Evolutionary conservation across 1,140 invertebrate species (phyloP), one percentile per base, ranked within the genome.

Genomic region (Diabrotica undecimpunctata): DNA sequence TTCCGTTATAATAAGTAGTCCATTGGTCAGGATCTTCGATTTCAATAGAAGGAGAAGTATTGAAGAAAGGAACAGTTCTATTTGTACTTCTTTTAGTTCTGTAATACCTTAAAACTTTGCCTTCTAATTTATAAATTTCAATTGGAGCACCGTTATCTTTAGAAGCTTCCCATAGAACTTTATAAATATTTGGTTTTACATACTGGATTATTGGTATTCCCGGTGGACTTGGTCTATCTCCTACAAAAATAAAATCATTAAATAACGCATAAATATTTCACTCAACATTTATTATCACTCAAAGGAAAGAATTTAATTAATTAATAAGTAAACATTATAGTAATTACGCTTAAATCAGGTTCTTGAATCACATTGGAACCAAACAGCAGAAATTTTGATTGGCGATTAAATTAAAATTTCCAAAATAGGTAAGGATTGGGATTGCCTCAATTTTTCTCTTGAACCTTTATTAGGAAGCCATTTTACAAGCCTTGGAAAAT

Each of bases 1-100:
- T 89, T 57, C 91, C 93, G 77, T 95, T 96, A 74, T 94, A 95
- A 37, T 89, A 86, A 6, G 87, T 73, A 50, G 82, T 82, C 86
- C 93, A 93, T 10, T 85, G 70, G 39, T 60, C 60, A 10, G 64
- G 61, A 41, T 71, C 69, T 55, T 74, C 81, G 64, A 86, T 83
- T 60, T 81, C 80, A 12, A 83, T 68, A 13, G 73, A 71, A 5
- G 81, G 73, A 1, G 74, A 69, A 14, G 69, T 71, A 61, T 64
- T 76, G 37, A 74, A 62, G 61, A 70, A 75, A 64, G 71, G 77
- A 9, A 71, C 72, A 9, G 72, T 75, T 53, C 74, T 52, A 61
- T 77, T 75, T 7, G 73, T 75, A 61, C 73, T 75, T 51, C 75
- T 69, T 67, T 76, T 77, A 10, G 65, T 67, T 35, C 76, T 61